Percentiles rank a stretch among this genome's conserved stretches.
Conservation (phyloP, 2,113 vertebrate genomes). For the Salvator merianae region DNA sequence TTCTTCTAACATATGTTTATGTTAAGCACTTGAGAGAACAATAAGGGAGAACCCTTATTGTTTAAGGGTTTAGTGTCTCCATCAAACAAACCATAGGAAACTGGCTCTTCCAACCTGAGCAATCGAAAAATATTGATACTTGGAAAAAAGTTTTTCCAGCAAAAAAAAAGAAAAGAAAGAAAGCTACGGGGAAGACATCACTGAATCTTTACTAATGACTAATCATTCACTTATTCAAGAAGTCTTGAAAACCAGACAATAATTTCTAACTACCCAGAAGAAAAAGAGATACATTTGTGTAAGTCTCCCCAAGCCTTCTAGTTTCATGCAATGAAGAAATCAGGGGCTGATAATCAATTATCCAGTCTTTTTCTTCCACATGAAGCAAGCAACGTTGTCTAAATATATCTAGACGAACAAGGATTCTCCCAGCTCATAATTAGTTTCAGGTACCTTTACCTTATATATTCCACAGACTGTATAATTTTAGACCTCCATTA, state of each 20-base stretch:
- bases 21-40: not conserved
- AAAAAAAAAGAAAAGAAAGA: not conserved
- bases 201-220: not conserved
- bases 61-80: not conserved
- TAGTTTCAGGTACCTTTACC: not conserved
- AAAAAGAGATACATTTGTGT: not conserved
- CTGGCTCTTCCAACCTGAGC: not conserved
- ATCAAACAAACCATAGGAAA: constrained; percentile 1
- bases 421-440: not conserved
- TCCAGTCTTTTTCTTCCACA: constrained; percentile 14
- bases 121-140: not conserved
- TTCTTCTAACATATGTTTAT: not conserved
- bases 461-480: not conserved
- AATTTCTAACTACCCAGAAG: not conserved
- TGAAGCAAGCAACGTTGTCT: not conserved
- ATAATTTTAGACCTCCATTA: constrained; percentile 12
- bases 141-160: not conserved
- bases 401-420: not conserved
- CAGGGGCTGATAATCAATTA: not conserved
- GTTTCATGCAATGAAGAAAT: not conserved
- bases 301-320: not conserved
- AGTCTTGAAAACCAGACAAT: not conserved
- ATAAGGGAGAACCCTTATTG: not conserved
- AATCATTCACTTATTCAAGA: not conserved
- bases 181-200: not conserved